These are phyloP conservation scores for Chrysemys picta DNA, from an alignment of 2,113 vertebrate genomes.

Conservation along the genomic window DNA sequence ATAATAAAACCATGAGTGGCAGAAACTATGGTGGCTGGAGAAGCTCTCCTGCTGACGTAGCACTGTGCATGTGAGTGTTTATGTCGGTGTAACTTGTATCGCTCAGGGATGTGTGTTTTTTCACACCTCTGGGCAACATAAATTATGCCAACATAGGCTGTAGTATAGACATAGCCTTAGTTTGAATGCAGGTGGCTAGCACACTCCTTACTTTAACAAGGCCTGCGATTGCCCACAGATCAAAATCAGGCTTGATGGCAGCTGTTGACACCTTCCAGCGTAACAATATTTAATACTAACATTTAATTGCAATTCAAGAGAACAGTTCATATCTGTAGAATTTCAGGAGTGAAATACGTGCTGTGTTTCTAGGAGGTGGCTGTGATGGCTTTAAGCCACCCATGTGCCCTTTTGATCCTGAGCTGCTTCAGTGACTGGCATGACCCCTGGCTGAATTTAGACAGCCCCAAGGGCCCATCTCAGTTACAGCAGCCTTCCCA, in stretches of 20 bases:
- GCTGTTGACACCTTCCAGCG: fast-evolving
- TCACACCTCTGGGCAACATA: no score
- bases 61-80: no score
- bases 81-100: no score
- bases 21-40: no score
- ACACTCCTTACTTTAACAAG: background rate
- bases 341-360: background rate
- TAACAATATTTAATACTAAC: fast-evolving
- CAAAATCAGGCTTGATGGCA: fast-evolving
- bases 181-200: background rate
- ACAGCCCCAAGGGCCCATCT: background rate
- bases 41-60: no score
- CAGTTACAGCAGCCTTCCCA: background rate
- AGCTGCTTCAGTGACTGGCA: background rate
- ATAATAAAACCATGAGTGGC: no score
- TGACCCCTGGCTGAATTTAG: background rate
- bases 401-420: background rate
- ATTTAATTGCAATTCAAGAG: background rate
- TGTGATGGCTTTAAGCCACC: background rate
- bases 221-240: background rate
- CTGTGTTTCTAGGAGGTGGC: background rate
- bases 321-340: background rate
- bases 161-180: background rate
- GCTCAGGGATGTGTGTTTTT: no score
- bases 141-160: no score